phyloP scores from a whole-genome alignment of 2,113 vertebrate genomes.

The Abramis brama region DNA sequence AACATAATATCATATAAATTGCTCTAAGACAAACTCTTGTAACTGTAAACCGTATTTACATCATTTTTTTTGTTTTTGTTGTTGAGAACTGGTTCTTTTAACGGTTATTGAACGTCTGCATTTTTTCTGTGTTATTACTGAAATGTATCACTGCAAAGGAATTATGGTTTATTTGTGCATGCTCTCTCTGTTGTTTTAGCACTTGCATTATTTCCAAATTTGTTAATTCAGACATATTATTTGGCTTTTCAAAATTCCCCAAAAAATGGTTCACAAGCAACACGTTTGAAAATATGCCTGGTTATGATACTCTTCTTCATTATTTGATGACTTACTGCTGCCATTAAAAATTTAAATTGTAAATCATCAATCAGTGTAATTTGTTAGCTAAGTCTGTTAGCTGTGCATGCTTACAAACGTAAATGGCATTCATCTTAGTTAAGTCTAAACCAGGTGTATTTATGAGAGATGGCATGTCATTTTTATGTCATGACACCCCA shows the following conservation, averaged over 20 bases:
- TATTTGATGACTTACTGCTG: background rate
- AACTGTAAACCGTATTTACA: background rate
- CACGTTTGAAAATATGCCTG: background rate
- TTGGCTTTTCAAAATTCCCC: background rate
- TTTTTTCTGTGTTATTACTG: background rate
- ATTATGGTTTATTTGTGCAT: background rate
- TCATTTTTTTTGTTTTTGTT: too few species aligned
- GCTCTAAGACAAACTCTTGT: background rate
- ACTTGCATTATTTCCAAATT: too few species aligned
- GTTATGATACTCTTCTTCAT: background rate
- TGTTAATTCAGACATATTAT: background rate
- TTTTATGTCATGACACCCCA: background rate
- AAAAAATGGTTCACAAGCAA: too few species aligned
- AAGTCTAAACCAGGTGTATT: background rate
- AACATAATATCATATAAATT: background rate
- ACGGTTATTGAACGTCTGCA: background rate
- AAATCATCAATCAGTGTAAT: background rate
- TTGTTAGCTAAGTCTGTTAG: background rate
- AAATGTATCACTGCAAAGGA: background rate
- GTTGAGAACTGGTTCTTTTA: background rate
- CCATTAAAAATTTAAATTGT: background rate
- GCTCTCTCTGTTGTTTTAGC: background rate
- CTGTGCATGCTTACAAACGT: background rate
- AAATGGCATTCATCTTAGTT: background rate
- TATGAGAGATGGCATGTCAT: conserved; percentile 3